Base-by-base conservation (phyloP, 2,888 invertebrate genomes). In the Tricholauxania praeusta region DNA sequence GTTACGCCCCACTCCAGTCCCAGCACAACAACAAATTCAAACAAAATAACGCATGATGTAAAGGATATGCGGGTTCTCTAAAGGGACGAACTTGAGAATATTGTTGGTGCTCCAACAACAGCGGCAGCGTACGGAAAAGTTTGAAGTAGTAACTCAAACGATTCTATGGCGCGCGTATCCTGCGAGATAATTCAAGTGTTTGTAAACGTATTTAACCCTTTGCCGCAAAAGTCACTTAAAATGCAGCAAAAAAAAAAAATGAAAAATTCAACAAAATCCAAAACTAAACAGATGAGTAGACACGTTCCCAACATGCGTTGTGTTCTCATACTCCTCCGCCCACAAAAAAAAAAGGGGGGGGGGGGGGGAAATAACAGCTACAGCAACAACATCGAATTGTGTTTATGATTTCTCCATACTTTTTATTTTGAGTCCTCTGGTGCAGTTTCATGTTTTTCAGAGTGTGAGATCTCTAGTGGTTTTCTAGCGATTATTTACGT, bases 181-280 rank as follows among this genome's bases (percentile, higher is more conserved):
- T 66, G 69, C 71, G 55, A 72, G 74, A 76, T 74, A 76, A 74
- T 76, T 76, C 70, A 71, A 74, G 74, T 74, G 73, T 75, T 76
- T 73, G 70, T 67, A 67, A 70, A 71, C 64, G 67, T 70, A 73
- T 76, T 72, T 76, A 76, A 74, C 74, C 76, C 75, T 73, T 67
- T 73, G 60, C 55, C 5, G 39, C 39, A 22, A 51, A 64, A 64
- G 22, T 64, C 64, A 64, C 28, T 15, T 64, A n/a, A 48, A 39
- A n/a, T 49, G 19, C 47, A 47, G 17, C 63, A 19, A 12, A 62
- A 22, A 69, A 59, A 67, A 67, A 22, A 22, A 4, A 60, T n/a
- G 15, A 39, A 39, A 49, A 63, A 19, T 49, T 7, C 17, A 12
- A 3, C 2, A 4, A 52, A 22, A 5, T 39, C 8, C 49, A 65